Base-by-base conservation (phyloP, 1,140 invertebrate species). In the Drosophila orena region DNA sequence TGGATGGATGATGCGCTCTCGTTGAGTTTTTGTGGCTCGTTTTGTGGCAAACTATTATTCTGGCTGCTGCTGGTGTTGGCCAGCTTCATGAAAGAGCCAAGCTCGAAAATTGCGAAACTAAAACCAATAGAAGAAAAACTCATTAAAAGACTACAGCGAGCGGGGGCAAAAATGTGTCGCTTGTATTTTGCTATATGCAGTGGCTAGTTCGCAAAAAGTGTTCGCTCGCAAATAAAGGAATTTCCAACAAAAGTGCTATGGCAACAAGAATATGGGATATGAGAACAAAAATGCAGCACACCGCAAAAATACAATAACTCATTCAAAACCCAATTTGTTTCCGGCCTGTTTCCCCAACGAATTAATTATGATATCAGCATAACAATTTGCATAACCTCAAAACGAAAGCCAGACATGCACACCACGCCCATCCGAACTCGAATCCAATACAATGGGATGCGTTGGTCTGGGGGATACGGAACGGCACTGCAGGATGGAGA, bases 301-400 rank as follows among this genome's bases (percentile, higher is more conserved):
- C 78, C 83, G 52, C 75, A 88, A 83, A 76, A 71, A 88, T 54
- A 86, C 83, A 88, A 86, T 86, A 88, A 89, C 83, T 88, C 83
- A 88, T 88, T 89, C 83, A 88, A 88, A 88, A 76, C 84, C 84
- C 83, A 88, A 88, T 88, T 88, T 69, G 83, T 88, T 88, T 88
- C 83, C 83, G 83, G 79, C 84, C 83, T 88, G 83, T 89, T 88
- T 88, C 83, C 83, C 76, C 76, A 77, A 72, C 79, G 84, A 88
- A 88, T 89, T 88, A 88, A 88, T 88, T 88, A 88, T 88, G 84
- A 89, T 89, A 88, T 88, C 83, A 89, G 79, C 79, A 88, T 88
- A 88, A 89, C 83, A 88, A 88, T 88, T 88, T 88, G 83, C 83
- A 88, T 88, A 88, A 83, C 83, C 84, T 88, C 83, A 88, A 83